phyloP scores from a whole-genome alignment of 1,140 invertebrate species.

The Saxidomus purpurata region DNA sequence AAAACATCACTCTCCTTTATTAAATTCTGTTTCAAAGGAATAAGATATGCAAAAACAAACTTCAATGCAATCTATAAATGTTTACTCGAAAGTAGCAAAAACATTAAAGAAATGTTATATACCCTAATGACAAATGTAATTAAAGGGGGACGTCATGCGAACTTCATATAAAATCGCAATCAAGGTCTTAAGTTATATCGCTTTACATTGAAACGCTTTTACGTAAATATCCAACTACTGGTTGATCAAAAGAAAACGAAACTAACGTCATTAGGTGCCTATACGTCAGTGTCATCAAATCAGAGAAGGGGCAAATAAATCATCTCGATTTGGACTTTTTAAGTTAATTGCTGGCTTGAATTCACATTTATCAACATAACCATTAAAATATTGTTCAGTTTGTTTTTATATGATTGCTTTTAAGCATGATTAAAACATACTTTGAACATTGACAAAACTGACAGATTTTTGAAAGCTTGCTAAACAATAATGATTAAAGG shows the following conservation, averaged over 20 bases:
- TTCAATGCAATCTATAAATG: too few relatives aligned
- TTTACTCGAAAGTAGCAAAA: too few relatives aligned
- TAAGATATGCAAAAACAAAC: too few relatives aligned
- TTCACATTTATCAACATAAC: too few relatives aligned
- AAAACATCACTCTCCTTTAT: too few relatives aligned
- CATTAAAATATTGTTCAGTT: too few relatives aligned
- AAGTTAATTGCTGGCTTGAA: background rate
- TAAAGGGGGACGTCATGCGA: background rate
- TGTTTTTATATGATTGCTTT: too few relatives aligned
- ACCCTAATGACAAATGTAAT: background rate
- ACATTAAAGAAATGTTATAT: background rate
- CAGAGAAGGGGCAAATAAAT: background rate
- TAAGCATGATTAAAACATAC: too few relatives aligned
- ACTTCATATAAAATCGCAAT: background rate
- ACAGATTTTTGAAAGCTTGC: too few relatives aligned
- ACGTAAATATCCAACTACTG: background rate
- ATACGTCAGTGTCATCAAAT: background rate
- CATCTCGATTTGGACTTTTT: background rate
- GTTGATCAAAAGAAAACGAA: background rate
- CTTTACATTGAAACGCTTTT: background rate
- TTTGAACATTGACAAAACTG: too few relatives aligned
- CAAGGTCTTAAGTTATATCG: background rate
- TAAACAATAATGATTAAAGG: too few relatives aligned
- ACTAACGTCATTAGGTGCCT: background rate
- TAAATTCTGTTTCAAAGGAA: too few relatives aligned